A percentile compares a stretch with the other conserved stretches of the same genome.
These are phyloP conservation scores for Stegodyphus dumicola DNA, from an alignment of 1,140 invertebrate genomes.

Conservation along the genomic window DNA sequence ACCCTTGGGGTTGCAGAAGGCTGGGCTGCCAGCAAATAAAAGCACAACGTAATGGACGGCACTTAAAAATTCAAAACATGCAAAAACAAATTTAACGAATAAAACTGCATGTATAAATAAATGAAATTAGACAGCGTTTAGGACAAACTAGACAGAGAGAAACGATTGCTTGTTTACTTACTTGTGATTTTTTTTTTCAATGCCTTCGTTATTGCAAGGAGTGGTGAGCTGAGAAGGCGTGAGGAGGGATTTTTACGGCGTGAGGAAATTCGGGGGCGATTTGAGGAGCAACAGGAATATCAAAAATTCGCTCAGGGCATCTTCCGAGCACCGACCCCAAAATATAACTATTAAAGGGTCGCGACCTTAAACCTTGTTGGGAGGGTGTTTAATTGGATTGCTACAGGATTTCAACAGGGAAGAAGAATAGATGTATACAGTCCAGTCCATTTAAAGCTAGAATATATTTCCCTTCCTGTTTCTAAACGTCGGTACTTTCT, in stretches of 20 bases:
- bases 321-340: not conserved
- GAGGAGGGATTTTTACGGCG: not conserved
- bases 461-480: no score
- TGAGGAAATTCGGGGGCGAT: not conserved
- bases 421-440: no score
- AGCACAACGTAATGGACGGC: not conserved
- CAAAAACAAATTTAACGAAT: not conserved
- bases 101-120: not conserved
- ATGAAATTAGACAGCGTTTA: not conserved
- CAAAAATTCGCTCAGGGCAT: not conserved
- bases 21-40: not conserved
- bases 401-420: no score
- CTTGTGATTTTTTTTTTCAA: not conserved
- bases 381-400: no score
- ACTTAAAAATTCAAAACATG: constrained; percentile 8
- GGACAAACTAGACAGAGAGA: not conserved
- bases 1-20: no score
- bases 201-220: not conserved
- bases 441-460: no score
- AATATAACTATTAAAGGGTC: no score
- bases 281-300: not conserved
- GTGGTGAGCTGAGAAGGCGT: not conserved
- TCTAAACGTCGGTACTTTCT: no score
- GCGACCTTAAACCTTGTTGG: no score
- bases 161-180: constrained; percentile 5